These are phyloP conservation scores for Todiramphus saurophagus DNA, from an alignment of 2,113 vertebrate genomes.

Conservation along the genomic window DNA sequence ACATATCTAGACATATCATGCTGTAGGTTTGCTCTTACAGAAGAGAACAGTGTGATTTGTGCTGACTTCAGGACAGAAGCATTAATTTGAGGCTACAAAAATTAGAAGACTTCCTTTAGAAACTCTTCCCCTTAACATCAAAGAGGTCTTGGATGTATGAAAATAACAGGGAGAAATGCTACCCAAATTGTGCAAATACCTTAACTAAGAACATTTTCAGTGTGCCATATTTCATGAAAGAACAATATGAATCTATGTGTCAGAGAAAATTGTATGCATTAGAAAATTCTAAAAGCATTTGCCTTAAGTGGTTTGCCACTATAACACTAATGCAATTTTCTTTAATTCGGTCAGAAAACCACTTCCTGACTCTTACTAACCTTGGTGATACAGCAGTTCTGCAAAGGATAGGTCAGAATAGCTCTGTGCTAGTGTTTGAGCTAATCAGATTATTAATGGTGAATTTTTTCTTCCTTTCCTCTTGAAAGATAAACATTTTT, in stretches of 20 bases:
- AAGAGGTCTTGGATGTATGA: background rate
- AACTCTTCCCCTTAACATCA: background rate
- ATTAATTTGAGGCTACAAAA: background rate
- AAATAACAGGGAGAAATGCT: background rate
- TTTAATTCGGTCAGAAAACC: conserved; percentile 6
- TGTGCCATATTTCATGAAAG: background rate
- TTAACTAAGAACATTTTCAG: background rate
- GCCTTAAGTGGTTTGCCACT: background rate
- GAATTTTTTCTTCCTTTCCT: background rate
- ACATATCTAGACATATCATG: background rate
- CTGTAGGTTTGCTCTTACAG: background rate
- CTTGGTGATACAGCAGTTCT: background rate
- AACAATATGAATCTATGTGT: background rate
- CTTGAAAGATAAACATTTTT: background rate
- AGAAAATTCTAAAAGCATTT: background rate
- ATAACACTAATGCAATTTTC: background rate
- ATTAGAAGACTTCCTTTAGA: background rate
- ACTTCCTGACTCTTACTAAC: background rate
- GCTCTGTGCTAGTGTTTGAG: background rate
- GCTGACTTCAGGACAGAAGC: background rate
- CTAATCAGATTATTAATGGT: conserved; percentile 2
- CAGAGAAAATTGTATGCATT: conserved; percentile 5
- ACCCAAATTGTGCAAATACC: background rate
- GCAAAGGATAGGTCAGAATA: background rate
- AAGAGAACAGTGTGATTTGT: background rate